These are phyloP conservation scores for Lordiphosa fenestrarum DNA, from an alignment of 2,888 invertebrate species.

Conservation along the genomic window DNA sequence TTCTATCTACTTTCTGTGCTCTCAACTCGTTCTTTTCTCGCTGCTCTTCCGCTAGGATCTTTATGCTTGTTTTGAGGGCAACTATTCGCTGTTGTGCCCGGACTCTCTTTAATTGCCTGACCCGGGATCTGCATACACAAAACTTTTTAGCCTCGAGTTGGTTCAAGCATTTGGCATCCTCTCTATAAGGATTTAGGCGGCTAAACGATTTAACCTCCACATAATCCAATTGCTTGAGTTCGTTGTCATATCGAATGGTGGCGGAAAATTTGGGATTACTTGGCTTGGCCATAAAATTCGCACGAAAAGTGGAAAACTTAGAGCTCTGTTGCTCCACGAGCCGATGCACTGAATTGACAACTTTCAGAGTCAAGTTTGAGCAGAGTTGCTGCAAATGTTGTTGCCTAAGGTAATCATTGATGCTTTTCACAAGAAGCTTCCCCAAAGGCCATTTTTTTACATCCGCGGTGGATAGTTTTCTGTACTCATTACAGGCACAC, in stretches of 20 bases:
- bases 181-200: constrained; percentile 12
- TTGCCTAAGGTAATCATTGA: constrained; percentile 9
- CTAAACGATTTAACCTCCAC: constrained; percentile 6
- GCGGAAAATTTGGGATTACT: constrained; percentile 7
- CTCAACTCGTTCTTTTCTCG: too few relatives aligned
- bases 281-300: constrained; percentile 5
- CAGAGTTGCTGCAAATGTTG: constrained; percentile 9
- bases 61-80: too few relatives aligned
- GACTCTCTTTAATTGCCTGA: too few relatives aligned
- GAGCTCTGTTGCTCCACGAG: not conserved
- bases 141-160: constrained; percentile 9
- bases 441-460: not conserved
- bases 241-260: constrained; percentile 3
- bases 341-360: not conserved
- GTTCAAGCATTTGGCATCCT: constrained; percentile 10
- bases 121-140: constrained; percentile 4
- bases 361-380: constrained; percentile 3
- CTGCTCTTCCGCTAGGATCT: not conserved
- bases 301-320: constrained; percentile 5
- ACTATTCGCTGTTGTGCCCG: too few relatives aligned
- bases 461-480: not conserved
- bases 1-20: not conserved
- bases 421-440: constrained; percentile 4
- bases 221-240: constrained; percentile 1
- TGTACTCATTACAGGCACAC: constrained; percentile 80